Evolutionary conservation across 2,888 invertebrate genomes (phyloP), one percentile per base, ranked within the genome.

Genomic region (Megastigmus dorsalis): DNA sequence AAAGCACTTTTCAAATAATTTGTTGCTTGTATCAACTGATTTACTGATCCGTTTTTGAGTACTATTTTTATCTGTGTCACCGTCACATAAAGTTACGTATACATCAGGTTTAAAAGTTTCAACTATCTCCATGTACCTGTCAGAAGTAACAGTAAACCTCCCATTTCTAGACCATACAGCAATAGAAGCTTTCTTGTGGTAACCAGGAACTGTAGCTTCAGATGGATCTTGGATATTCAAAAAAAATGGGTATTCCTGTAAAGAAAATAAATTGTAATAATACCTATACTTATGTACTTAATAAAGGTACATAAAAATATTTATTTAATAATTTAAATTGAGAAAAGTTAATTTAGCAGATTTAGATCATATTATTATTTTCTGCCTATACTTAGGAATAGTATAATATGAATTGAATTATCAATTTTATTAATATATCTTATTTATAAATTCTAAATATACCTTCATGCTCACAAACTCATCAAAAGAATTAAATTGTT

Each of bases 121-220:
- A 79, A 96, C 92, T 41, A 94, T 84, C 81, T 94, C 91, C 93
- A 97, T 94, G 87, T 94, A 95, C 80, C 93, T 92, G 85, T 93
- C 89, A 0, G 92, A 88, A 69, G 91, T 90, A 36, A 97, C 86
- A 79, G 91, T 87, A 74, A 91, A 90, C 87, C 95, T 94, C 48
- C 97, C 97, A 78, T 91, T 90, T 82, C 92, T 92, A 0, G 94
- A 92, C 93, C 95, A 97, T 15, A 97, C 83, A 0, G 96, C 93
- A 9, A 95, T 90, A 62, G 91, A 90, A 72, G 92, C 89, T 62
- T 91, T 91, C 79, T 93, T 92, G 86, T 95, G 94, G 84, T 92
- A 93, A 0, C 95, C 95, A 6, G 90, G 80, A n/a, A 92, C 92
- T 3, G 92, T 91, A 20, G 88, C 82, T 80, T 91, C 91, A 75